Base-by-base conservation (phyloP, 2,113 vertebrate species). In the Seriola rivoliana region DNA sequence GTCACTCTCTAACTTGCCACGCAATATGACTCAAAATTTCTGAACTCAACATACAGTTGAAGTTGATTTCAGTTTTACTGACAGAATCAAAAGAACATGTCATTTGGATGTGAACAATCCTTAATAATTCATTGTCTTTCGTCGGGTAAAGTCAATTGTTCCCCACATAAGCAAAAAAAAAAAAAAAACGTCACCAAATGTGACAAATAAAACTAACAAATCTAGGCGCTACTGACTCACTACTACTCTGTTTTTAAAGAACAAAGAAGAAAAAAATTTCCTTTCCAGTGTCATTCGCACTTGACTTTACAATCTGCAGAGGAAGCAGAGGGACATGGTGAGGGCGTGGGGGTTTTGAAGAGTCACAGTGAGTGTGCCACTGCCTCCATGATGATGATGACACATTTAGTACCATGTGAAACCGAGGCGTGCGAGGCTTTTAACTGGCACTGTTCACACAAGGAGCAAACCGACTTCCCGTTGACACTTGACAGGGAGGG, bases 151-250 rank as follows among this genome's bases (percentile, higher is more conserved):
- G 64, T 79, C 42, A 86, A 79, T 79, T 78, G 48, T 84, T 91
- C 86, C 86, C 81, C 57, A 25, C 2, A 80, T 68, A 25, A 89
- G 70, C 25, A 71, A 73, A 52, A 50, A 21, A 48, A 78, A 74
- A 70, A 71, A 60, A n/a, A 14, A 59, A 80, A 75, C 50, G 79
- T 42, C 68, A 79, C 38, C 57, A 77, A 55, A 65, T 14, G 44
- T 46, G 75, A 64, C 32, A 63, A 71, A 71, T 8, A 71, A 55
- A 85, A 38, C 69, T 70, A 69, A 72, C 57, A 74, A 55, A 80
- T 71, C 69, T 52, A 71, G 90, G 90, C 91, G 77, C 81, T 57
- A 80, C 75, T 93, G 93, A 95, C 88, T 93, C 94, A 93, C 90
- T 78, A 55, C 80, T 60, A 32, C 63, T 58, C 57, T 42, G 52